These are phyloP conservation scores for Propithecus deckenii DNA, from an alignment of 2,797 vertebrate genomes.

Conservation along the genomic window DNA sequence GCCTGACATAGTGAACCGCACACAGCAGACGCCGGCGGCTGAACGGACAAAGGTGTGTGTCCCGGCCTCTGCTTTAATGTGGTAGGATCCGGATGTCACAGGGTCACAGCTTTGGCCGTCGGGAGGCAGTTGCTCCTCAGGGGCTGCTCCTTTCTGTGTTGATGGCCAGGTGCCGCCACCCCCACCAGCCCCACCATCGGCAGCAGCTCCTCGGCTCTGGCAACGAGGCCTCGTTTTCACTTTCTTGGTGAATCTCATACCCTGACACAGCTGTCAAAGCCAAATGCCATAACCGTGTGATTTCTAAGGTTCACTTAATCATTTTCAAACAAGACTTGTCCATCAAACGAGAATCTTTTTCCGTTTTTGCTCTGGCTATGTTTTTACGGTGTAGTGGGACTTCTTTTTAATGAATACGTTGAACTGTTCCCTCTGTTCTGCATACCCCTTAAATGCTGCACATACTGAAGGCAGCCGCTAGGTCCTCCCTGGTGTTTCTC, in stretches of 20 bases:
- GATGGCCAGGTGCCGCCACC: background rate
- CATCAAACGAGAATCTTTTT: background rate
- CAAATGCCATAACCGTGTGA: background rate
- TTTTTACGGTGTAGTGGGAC: background rate
- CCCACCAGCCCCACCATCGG: too few species aligned
- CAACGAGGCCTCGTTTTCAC: accelerated
- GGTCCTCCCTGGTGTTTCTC: background rate
- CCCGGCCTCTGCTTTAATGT: background rate
- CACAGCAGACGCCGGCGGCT: background rate
- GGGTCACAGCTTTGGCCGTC: accelerated
- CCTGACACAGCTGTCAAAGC: background rate
- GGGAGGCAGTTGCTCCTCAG: too few species aligned
- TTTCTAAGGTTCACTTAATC: background rate
- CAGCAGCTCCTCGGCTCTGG: background rate
- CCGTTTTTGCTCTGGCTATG: accelerated
- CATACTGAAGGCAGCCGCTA: accelerated
- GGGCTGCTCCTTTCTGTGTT: background rate
- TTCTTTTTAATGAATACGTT: background rate
- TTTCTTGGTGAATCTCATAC: background rate
- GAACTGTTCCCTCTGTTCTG: background rate
- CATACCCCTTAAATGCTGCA: background rate
- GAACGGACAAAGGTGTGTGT: too few species aligned
- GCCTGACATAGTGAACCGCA: background rate
- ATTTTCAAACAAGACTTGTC: background rate
- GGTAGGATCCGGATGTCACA: accelerated